A percentile compares a stretch with the other conserved stretches of the same genome.
These are phyloP conservation scores for Lingula anatina DNA, from an alignment of 2,888 invertebrate species.

Conservation along the genomic window DNA sequence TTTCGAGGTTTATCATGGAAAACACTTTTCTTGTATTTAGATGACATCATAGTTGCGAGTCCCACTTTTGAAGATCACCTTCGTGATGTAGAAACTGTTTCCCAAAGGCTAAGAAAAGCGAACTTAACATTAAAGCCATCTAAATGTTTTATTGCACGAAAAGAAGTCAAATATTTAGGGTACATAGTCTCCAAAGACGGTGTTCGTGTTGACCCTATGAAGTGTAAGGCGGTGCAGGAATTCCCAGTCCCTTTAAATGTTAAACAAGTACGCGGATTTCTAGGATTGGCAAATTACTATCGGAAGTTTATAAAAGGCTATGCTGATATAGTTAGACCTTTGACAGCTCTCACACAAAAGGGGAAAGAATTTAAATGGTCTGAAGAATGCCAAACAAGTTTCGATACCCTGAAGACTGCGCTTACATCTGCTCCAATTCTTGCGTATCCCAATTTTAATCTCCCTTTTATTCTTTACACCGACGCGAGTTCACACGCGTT, in stretches of 20 bases:
- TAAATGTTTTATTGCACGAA: slow-evolving; percentile 8
- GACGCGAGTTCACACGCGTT: no score
- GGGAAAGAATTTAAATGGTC: slow-evolving; percentile 21
- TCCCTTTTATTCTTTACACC: no score
- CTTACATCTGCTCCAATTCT: no score
- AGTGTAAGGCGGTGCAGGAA: slow-evolving; percentile 3
- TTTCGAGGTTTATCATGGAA: slow-evolving; percentile 6
- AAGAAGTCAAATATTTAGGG: slow-evolving; percentile 7
- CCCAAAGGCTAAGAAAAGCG: no score
- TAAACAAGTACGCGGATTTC: slow-evolving; percentile 3
- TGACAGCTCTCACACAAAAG: slow-evolving; percentile 25
- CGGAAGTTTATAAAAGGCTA: no score
- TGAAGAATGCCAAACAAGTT: slow-evolving; percentile 20
- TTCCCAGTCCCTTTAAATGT: slow-evolving; percentile 6
- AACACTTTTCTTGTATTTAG: slow-evolving; percentile 8
- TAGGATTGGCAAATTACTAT: no score
- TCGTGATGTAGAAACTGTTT: slow-evolving; percentile 2
- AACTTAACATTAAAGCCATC: slow-evolving; percentile 7
- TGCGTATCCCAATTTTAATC: slow-evolving; percentile 3
- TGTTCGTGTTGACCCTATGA: slow-evolving; percentile 3
- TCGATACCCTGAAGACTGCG: slow-evolving; percentile 25
- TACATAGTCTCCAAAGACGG: slow-evolving; percentile 8
- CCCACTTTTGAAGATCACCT: slow-evolving; percentile 4
- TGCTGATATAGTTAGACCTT: no score
- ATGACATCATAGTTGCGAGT: slow-evolving; percentile 7